Evolutionary conservation across 2,888 invertebrate genomes (phyloP).

Genomic region (Drosophila paramelanica): DNA sequence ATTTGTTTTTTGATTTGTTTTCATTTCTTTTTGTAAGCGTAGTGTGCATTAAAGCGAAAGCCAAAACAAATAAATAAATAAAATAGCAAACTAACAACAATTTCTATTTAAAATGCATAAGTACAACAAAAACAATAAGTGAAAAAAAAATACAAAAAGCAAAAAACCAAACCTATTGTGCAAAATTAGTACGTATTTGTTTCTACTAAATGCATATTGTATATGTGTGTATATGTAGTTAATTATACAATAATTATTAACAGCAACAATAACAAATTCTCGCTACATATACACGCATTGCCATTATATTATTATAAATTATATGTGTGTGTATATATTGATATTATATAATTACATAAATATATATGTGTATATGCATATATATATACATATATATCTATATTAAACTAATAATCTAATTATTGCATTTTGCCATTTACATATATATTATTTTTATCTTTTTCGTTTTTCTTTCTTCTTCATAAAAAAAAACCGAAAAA

Average conservation of each 20-base stretch:
- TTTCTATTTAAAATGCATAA: conserved; percentile 75
- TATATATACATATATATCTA: conserved; percentile 76
- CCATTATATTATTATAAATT: conserved; percentile 58
- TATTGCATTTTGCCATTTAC: conserved; percentile 85
- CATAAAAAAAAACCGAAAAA: conserved; percentile 76
- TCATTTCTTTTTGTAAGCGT: conserved; percentile 67
- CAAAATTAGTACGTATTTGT: conserved; percentile 78
- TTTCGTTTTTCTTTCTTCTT: conserved; percentile 85
- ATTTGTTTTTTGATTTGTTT: conserved; percentile 32
- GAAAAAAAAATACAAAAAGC: conserved; percentile 19
- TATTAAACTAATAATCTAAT: conserved; percentile 82
- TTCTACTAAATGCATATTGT: conserved; percentile 76
- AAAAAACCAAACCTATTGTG: conserved; percentile 47
- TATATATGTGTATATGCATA: conserved; percentile 63
- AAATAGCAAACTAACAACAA: conserved; percentile 77
- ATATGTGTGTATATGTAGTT: conserved; percentile 71
- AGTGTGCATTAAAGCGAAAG: conserved; percentile 75
- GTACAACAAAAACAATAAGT: conserved; percentile 58
- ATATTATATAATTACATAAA: conserved; percentile 70
- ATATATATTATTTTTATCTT: conserved; percentile 85
- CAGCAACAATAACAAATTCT: conserved; percentile 25
- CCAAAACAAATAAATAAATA: conserved; percentile 76
- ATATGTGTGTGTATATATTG: conserved; percentile 74
- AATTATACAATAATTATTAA: conserved; percentile 28
- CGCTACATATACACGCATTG: conserved; percentile 69